phyloP scores from a whole-genome alignment of 23 tunicate genomes.

The Phallusia fumigata region DNA sequence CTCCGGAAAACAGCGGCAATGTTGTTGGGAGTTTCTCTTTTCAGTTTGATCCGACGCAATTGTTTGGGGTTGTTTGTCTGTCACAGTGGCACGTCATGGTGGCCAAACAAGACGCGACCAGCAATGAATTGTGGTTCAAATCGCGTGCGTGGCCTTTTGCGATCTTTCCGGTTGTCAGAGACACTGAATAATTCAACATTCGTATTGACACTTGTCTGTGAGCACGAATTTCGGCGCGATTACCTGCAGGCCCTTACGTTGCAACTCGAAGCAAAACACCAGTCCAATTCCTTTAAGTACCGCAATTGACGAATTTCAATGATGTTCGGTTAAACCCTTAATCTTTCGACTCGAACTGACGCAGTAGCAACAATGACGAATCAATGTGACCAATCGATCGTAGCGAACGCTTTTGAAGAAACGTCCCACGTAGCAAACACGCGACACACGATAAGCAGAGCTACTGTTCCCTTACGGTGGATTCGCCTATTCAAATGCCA shows the following conservation, averaged over 20 bases:
- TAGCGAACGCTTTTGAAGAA: neutral
- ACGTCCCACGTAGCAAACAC: neutral
- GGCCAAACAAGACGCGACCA: too few relatives aligned
- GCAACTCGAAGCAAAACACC: too few relatives aligned
- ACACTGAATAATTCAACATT: neutral
- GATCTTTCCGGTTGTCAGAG: neutral
- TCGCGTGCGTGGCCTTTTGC: neutral
- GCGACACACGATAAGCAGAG: neutral
- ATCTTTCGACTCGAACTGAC: neutral
- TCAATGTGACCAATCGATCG: slow-evolving; percentile 3
- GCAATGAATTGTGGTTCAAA: neutral
- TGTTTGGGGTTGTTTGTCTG: too few relatives aligned
- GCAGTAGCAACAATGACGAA: slow-evolving; percentile 12
- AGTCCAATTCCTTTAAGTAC: neutral
- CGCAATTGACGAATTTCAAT: neutral
- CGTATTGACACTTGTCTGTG: neutral
- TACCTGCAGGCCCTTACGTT: neutral
- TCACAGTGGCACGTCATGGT: too few relatives aligned
- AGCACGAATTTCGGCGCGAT: neutral
- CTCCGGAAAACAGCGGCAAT: too few relatives aligned
- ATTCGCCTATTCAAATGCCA: too few relatives aligned
- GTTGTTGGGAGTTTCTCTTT: too few relatives aligned
- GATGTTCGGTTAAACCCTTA: neutral
- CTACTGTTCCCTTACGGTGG: too few relatives aligned
- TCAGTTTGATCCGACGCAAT: too few relatives aligned